phyloP scores from a whole-genome alignment of 2,888 invertebrate species.

The Drosophila merina region DNA sequence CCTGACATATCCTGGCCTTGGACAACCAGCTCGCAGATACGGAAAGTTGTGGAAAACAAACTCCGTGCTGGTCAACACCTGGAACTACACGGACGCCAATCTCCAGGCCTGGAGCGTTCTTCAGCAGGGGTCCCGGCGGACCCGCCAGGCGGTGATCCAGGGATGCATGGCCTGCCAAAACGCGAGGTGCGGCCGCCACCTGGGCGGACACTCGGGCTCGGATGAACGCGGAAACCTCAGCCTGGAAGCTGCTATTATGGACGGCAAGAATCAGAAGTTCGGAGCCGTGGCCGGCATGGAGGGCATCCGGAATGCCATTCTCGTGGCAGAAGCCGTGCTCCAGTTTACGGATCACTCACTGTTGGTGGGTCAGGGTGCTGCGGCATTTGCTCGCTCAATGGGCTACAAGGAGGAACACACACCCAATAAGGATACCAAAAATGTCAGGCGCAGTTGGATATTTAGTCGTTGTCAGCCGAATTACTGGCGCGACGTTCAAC shows the following conservation, averaged over 20 bases:
- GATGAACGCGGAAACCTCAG: constrained; percentile 97
- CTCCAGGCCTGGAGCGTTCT: constrained; percentile 87
- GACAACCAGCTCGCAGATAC: not conserved
- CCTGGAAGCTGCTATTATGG: constrained; percentile 98
- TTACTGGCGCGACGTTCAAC: constrained; percentile 95
- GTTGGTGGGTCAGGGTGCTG: constrained; percentile 94
- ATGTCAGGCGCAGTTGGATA: constrained; percentile 91
- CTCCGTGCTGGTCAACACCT: constrained; percentile 90
- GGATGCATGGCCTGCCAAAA: constrained; percentile 94
- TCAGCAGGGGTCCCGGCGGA: constrained; percentile 83
- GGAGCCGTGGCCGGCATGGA: constrained; percentile 95
- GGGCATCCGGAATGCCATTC: constrained; percentile 92
- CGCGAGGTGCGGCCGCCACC: constrained; percentile 95
- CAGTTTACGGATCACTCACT: constrained; percentile 95
- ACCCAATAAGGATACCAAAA: constrained; percentile 88
- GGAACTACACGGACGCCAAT: constrained; percentile 90
- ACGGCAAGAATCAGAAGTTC: constrained; percentile 90
- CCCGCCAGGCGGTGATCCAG: constrained; percentile 93
- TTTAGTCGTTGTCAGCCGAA: constrained; percentile 95
- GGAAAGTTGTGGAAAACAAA: not conserved
- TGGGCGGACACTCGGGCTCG: constrained; percentile 96
- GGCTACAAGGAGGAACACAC: constrained; percentile 92
- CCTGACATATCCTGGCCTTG: not conserved
- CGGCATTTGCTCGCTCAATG: constrained; percentile 94
- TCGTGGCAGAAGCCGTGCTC: constrained; percentile 95